phyloP scores from a whole-genome alignment of 2,797 vertebrate species.

The Alca torda region DNA sequence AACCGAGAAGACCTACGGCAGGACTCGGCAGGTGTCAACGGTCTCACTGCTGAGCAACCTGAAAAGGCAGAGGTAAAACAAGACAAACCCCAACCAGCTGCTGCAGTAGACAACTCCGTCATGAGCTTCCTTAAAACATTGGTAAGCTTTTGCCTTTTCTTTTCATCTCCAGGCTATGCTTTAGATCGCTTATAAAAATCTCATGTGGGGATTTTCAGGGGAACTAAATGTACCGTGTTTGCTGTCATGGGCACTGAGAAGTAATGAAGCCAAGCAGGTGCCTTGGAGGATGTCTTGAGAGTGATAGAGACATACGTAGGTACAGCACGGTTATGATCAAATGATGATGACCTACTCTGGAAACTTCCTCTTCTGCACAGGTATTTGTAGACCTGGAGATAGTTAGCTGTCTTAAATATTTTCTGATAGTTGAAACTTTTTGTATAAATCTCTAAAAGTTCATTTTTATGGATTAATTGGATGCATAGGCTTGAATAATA shows the following conservation, averaged over 20 bases:
- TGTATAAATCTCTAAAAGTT: background rate
- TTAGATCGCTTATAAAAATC: background rate
- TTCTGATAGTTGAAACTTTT: background rate
- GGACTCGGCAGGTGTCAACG: conserved; percentile 36
- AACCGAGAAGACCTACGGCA: conserved; percentile 61
- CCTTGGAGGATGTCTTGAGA: background rate
- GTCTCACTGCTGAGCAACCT: conserved; percentile 27
- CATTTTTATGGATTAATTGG: background rate
- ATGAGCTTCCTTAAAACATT: conserved; percentile 99
- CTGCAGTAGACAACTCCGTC: conserved; percentile 80
- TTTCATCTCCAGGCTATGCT: background rate
- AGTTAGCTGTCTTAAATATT: background rate
- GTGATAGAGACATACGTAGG: background rate
- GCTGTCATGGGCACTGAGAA: background rate
- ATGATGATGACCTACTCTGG: background rate
- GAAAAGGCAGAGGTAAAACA: background rate
- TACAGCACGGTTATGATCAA: background rate
- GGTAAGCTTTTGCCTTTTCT: conserved; percentile 80
- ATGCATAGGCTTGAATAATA: background rate
- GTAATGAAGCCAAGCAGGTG: background rate
- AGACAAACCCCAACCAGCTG: conserved; percentile 63
- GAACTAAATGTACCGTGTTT: background rate
- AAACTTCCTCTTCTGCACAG: background rate
- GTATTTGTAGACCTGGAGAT: background rate
- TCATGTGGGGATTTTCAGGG: too few relatives aligned